These are phyloP conservation scores for Hystrix cristata DNA, from an alignment of 2,113 vertebrate species.

Conservation along the genomic window DNA sequence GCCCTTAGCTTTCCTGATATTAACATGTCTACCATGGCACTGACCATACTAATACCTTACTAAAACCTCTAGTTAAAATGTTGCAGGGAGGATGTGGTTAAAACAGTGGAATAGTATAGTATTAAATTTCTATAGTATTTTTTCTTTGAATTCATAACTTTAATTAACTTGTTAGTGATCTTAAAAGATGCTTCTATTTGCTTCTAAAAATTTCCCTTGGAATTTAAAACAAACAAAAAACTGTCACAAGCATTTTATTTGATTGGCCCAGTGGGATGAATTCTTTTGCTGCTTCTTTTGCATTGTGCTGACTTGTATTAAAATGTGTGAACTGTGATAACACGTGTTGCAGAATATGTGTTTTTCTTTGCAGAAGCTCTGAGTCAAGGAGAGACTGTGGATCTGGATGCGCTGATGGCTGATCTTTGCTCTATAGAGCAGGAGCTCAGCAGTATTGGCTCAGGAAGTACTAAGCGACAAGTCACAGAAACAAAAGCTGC, in stretches of 20 bases:
- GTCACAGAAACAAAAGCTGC: constrained; percentile 90
- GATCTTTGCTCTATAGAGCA: constrained; percentile 99
- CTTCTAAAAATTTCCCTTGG: constrained; percentile 42
- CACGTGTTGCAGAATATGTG: constrained; percentile 9
- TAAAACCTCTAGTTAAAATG: background rate
- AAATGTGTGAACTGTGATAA: constrained; percentile 35
- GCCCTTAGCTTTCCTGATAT: background rate
- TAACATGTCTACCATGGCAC: background rate
- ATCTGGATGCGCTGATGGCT: constrained; percentile 99
- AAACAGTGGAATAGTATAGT: background rate
- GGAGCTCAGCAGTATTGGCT: constrained; percentile 95
- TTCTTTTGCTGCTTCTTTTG: constrained; percentile 35
- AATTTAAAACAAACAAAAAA: constrained; percentile 47
- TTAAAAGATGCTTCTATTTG: constrained; percentile 55
- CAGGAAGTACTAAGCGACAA: constrained; percentile 92
- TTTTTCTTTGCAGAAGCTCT: constrained; percentile 94
- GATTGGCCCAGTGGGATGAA: background rate
- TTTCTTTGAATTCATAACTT: constrained; percentile 44
- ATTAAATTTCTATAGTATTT: constrained; percentile 43
- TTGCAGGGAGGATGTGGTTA: background rate
- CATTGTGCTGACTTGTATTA: constrained; percentile 33
- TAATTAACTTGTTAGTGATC: constrained; percentile 28
- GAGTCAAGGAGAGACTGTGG: constrained; percentile 97
- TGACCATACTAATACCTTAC: constrained; percentile 29
- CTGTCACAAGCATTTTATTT: constrained; percentile 30